phyloP scores from a whole-genome alignment of 1,140 invertebrate species.

The Babylonia areolata region DNA sequence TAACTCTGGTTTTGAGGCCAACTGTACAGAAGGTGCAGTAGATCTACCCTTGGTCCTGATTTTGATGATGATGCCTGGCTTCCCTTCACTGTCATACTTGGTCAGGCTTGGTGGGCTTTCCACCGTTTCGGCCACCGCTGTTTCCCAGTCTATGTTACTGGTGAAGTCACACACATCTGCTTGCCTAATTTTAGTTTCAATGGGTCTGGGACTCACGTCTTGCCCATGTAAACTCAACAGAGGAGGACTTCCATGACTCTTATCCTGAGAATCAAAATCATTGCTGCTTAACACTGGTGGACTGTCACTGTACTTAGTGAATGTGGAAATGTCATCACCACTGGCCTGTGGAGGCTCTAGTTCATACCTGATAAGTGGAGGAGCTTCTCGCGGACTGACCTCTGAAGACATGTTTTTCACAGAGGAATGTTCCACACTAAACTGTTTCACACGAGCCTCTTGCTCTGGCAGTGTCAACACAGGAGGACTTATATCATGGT shows the following conservation, averaged over 20 bases:
- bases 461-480: constrained; percentile 19
- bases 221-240: constrained; percentile 22
- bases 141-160: constrained; percentile 14
- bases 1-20: not conserved
- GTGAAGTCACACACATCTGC: constrained; percentile 18
- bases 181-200: not conserved
- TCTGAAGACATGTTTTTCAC: not conserved
- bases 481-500: constrained; percentile 20
- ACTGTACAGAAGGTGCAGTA: not conserved
- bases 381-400: not conserved
- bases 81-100: not conserved
- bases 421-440: not conserved
- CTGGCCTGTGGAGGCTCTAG: not conserved
- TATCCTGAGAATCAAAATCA: constrained; percentile 4
- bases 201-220: not conserved
- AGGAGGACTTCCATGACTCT: constrained; percentile 15
- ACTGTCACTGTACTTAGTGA: not conserved
- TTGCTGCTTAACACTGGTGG: not conserved
- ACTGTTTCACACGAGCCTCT: not conserved
- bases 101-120: constrained; percentile 4
- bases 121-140: constrained; percentile 23
- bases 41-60: constrained; percentile 22
- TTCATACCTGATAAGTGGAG: not conserved
- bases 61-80: constrained; percentile 23
- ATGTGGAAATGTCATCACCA: not conserved